A percentile compares a stretch with the other conserved stretches of the same genome.
phyloP scores from a whole-genome alignment of 2,797 vertebrate genomes.

The Syncerus caffer region DNA sequence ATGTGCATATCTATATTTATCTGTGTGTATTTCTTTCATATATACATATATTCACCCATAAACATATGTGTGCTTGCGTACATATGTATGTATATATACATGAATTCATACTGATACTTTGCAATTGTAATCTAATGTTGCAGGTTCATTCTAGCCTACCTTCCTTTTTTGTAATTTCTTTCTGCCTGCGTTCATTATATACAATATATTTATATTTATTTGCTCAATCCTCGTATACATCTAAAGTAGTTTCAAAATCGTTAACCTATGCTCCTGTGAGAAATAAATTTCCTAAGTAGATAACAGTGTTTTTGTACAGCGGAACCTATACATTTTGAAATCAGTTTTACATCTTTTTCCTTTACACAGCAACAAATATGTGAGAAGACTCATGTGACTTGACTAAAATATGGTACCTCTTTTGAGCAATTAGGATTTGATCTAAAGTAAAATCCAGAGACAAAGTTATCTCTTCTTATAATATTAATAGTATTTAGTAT shows the following conservation, averaged over 20 bases:
- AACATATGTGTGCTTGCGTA: not conserved
- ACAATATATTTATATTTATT: not conserved
- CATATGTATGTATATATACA: not conserved
- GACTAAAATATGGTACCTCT: not conserved
- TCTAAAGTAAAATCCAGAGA: not conserved
- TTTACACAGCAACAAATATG: not conserved
- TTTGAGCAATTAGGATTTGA: not conserved
- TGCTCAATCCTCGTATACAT: not conserved
- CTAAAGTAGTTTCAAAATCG: not conserved
- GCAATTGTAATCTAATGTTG: not conserved
- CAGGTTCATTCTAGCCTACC: not conserved
- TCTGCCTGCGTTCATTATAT: not conserved
- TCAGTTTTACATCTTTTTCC: not conserved
- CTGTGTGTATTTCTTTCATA: not conserved
- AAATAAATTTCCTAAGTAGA: slow-evolving; percentile 28
- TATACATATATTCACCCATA: not conserved
- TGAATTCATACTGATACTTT: not conserved
- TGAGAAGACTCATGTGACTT: not conserved
- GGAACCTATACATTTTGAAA: not conserved
- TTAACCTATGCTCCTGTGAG: not conserved
- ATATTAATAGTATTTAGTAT: not conserved
- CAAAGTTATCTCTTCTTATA: not conserved
- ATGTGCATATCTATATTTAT: not conserved
- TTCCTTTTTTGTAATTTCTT: not conserved
- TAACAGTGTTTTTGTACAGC: not conserved